Evolutionary conservation across 2,113 vertebrate genomes (phyloP), one percentile per base, ranked within the genome.

Genomic region (Thalassarche chlororhynchos): DNA sequence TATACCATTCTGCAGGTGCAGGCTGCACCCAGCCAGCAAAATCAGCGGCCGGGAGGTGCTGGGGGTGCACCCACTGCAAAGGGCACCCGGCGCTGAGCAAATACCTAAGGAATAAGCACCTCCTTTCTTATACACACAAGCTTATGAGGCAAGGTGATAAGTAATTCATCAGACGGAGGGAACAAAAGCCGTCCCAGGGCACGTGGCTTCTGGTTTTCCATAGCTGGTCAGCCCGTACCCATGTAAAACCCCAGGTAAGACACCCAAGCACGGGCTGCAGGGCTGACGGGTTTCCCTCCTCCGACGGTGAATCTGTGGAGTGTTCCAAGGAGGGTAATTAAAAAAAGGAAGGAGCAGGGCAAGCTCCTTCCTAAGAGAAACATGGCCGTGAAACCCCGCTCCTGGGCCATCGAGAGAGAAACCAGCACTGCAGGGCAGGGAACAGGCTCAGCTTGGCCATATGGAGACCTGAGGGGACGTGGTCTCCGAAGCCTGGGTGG

Each of bases 401-500:
- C 16, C 25, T 70, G 51, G 77, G 57, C 52, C 60, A 21, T 5
- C 4, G 5, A 44, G 66, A 21, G 38, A 80, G 58, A 32, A 90
- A 57, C 1, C 19, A 46, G 46, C 46, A 1, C 24, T n/a, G 58
- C 54, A 70, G 60, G 60, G 62, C 28, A 40, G 32, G 80, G 76
- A 89, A 8, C 12, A 16, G 38, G 75, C 84, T 85, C 31, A 32
- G 84, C 66, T 14, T 17, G 74, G 74, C 70, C 42, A 2, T 1
- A 4, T 2, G 1, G 49, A 58, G n/a, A 81, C 21, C 26, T 0
- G 2, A 57, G 46, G 54, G 31, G 57, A 78, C 0, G 0, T 2
- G 17, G 31, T 8, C 34, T 84, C 83, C 2, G 3, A 51, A 47
- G 78, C 47, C 47, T 21, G 61, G 74, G 14, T 65, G 49, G 77